Evolutionary conservation across 2,113 vertebrate genomes (phyloP).

Genomic region (Lepisosteus oculatus): DNA sequence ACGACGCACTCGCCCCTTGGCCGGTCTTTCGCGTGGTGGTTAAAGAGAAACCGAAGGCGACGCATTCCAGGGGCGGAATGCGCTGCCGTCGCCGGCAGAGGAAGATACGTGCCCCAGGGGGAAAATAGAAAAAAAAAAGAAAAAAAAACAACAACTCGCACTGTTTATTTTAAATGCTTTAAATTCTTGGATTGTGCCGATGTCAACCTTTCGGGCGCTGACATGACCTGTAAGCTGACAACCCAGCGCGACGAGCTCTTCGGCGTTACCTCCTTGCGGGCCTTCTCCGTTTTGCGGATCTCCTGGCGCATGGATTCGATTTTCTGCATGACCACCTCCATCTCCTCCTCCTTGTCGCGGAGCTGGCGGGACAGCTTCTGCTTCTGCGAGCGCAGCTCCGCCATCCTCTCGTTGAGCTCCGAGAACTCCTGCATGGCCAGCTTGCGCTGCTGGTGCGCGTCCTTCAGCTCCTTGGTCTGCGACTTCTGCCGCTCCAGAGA

Average conservation of each 20-base stretch:
- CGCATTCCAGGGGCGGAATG: slow-evolving; percentile 1
- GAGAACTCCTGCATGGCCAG: slow-evolving; percentile 89
- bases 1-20: not conserved
- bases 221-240: slow-evolving; percentile 5
- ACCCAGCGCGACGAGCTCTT: not conserved
- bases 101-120: not conserved
- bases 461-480: slow-evolving; percentile 88
- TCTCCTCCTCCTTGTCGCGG: slow-evolving; percentile 90
- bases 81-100: not conserved
- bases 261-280: slow-evolving; percentile 80
- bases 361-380: slow-evolving; percentile 87
- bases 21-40: not conserved
- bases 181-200: not conserved
- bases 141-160: not conserved
- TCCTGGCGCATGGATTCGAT: slow-evolving; percentile 84
- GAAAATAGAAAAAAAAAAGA: not conserved
- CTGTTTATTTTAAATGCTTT: slow-evolving; percentile 3
- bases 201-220: not conserved
- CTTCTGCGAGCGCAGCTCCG: slow-evolving; percentile 84
- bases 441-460: slow-evolving; percentile 88
- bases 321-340: slow-evolving; percentile 81
- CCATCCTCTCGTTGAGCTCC: slow-evolving; percentile 84
- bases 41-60: not conserved
- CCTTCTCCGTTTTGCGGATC: slow-evolving; percentile 80
- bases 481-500: slow-evolving; percentile 81